Evolutionary conservation across 2,797 vertebrate species (phyloP).

Genomic region (Pogonophryne albipinna): DNA sequence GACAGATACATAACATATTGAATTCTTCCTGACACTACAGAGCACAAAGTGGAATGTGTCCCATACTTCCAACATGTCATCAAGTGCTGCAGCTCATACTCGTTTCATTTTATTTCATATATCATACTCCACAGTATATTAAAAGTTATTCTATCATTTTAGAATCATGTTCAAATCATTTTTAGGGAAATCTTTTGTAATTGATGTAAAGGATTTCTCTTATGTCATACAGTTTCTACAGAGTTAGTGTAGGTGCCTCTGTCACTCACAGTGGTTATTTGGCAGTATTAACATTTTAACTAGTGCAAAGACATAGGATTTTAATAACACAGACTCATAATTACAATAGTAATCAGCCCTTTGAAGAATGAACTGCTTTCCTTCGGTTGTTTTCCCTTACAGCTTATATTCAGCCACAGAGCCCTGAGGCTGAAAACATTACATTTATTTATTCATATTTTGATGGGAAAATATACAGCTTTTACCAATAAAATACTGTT

Average conservation of each 20-base stretch:
- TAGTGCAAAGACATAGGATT: background rate
- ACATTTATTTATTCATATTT: constrained; percentile 22
- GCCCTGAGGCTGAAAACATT: constrained; percentile 1
- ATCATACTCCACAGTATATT: no score
- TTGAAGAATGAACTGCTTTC: background rate
- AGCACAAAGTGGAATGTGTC: background rate
- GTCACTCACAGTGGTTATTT: background rate
- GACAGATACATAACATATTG: no score
- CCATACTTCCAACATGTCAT: no score
- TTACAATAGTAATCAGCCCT: background rate
- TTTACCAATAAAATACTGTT: background rate
- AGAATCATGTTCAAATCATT: no score
- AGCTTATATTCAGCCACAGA: background rate
- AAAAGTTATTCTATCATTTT: no score
- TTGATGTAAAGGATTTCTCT: no score
- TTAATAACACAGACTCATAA: background rate
- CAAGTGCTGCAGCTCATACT: no score
- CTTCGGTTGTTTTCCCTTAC: background rate
- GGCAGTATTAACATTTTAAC: background rate
- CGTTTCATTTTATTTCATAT: background rate
- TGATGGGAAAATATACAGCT: constrained; percentile 12
- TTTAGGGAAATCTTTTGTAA: no score
- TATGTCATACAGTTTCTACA: background rate
- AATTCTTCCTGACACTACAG: no score
- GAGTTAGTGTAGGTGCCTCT: background rate